Percentiles rank a stretch among this genome's conserved stretches.
Conservation (phyloP, 1,140 invertebrate genomes). For the fruit fly (Drosophila melanogaster) region Release_6_plus_ISO1_MT NC_004354.4:5038001-5038500, state of each 20-base stretch:
- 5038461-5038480: constrained; percentile 76
- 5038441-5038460: constrained; percentile 34
- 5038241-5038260: constrained; percentile 2
- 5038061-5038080: background rate
- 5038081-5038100: too few species aligned
- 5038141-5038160: too few species aligned
- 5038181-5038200: too few species aligned
- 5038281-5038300: constrained; percentile 27
- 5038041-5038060: constrained; percentile 6
- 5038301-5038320: constrained; percentile 48
- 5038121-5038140: too few species aligned
- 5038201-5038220: too few species aligned
- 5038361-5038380: constrained; percentile 33
- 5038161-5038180: too few species aligned
- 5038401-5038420: constrained; percentile 75
- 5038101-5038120: too few species aligned
- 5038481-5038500: constrained; percentile 56
- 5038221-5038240: background rate
- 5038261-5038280: constrained; percentile 11
- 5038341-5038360: constrained; percentile 36
- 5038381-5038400: constrained; percentile 58
- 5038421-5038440: constrained; percentile 68
- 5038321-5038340: constrained; percentile 45
- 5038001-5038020: constrained; percentile 29
- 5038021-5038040: background rate